A percentile compares a stretch with the other conserved stretches of the same genome.
phyloP scores from a whole-genome alignment of 2,888 invertebrate species.

The Ypsolopha scabrella region DNA sequence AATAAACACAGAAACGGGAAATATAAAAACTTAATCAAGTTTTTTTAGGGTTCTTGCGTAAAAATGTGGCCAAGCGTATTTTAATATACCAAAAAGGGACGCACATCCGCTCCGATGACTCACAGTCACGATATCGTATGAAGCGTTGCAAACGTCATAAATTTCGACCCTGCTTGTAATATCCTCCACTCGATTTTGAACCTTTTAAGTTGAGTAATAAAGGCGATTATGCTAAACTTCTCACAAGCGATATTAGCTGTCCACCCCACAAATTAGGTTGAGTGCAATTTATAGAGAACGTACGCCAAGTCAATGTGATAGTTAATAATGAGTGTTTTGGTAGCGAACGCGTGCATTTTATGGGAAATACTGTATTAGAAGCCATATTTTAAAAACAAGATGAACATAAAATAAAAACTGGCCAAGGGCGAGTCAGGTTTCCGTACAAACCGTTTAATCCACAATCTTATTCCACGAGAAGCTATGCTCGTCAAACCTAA shows the following conservation, averaged over 20 bases:
- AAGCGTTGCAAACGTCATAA: neutral
- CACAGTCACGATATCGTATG: neutral
- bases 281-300: slow-evolving; percentile 25
- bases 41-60: neutral
- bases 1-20: neutral
- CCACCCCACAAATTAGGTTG: slow-evolving; percentile 35
- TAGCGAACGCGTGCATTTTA: too few species aligned
- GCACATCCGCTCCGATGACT: neutral
- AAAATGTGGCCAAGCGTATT: neutral
- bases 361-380: too few species aligned
- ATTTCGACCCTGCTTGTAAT: neutral
- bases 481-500: too few species aligned
- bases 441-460: too few species aligned
- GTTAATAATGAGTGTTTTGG: neutral
- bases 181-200: neutral
- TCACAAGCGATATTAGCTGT: neutral
- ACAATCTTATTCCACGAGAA: too few species aligned
- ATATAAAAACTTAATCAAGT: neutral
- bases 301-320: slow-evolving; percentile 7
- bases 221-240: neutral
- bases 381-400: too few species aligned
- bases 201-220: neutral
- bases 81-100: neutral
- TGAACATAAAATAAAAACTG: too few species aligned
- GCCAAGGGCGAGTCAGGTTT: too few species aligned